These are phyloP conservation scores for Glossosoma conforme DNA, from an alignment of 1,140 invertebrate species.

Conservation along the genomic window DNA sequence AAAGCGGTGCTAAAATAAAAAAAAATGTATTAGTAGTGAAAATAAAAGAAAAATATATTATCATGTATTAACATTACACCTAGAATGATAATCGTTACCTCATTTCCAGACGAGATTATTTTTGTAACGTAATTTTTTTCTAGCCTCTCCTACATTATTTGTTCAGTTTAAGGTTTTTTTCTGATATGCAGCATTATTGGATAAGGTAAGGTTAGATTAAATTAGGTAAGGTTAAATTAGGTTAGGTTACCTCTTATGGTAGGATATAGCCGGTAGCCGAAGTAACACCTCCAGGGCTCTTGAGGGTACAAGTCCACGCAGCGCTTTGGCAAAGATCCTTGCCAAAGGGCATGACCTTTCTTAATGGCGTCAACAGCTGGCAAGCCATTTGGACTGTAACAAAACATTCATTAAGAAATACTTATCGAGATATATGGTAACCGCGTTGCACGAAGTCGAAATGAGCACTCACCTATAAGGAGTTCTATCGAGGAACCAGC, in stretches of 20 bases:
- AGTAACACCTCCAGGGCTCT: constrained; percentile 88
- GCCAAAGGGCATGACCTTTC: constrained; percentile 78
- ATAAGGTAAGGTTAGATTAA: too few species aligned
- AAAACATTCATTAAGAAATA: constrained; percentile 1
- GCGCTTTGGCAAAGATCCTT: constrained; percentile 68
- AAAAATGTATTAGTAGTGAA: neutral
- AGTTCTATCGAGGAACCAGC: constrained; percentile 88
- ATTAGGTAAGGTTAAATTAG: too few species aligned
- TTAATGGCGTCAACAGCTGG: constrained; percentile 51
- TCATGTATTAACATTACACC: too few species aligned
- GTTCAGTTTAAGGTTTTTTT: too few species aligned
- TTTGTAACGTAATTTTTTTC: too few species aligned
- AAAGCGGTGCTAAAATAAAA: constrained; percentile 69
- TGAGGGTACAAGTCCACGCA: constrained; percentile 63
- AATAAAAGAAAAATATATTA: too few species aligned
- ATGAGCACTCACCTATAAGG: constrained; percentile 34
- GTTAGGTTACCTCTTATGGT: constrained; percentile 64
- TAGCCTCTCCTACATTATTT: too few species aligned
- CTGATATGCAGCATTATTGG: too few species aligned
- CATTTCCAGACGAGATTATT: too few species aligned
- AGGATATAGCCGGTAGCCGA: constrained; percentile 85
- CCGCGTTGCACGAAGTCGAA: too few species aligned
- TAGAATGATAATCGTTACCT: too few species aligned
- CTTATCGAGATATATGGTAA: neutral
- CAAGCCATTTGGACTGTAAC: constrained; percentile 22